A percentile compares a stretch with the other conserved stretches of the same genome.
Conservation (phyloP, 2,888 invertebrate species). For the Microplitis deprimator region DNA sequence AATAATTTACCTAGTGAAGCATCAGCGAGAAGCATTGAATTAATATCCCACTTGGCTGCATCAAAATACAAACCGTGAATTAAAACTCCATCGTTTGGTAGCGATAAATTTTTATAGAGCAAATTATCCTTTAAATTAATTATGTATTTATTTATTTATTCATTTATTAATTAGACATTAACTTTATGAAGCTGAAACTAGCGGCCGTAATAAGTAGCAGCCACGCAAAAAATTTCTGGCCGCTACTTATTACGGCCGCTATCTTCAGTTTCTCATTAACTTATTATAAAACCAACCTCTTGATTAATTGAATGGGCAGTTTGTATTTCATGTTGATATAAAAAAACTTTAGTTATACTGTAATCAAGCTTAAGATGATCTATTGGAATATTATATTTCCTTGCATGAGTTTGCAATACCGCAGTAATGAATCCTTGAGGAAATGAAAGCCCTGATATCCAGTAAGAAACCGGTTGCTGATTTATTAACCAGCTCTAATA, state of each 20-base stretch:
- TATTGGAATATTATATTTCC: constrained; percentile 88
- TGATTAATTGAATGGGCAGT: constrained; percentile 66
- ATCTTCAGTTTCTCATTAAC: too few relatives aligned
- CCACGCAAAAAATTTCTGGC: too few relatives aligned
- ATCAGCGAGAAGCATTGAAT: constrained; percentile 80
- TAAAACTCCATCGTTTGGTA: constrained; percentile 80
- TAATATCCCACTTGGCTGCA: constrained; percentile 88
- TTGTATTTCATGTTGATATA: constrained; percentile 81
- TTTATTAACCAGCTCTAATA: constrained; percentile 79
- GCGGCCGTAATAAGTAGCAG: too few relatives aligned
- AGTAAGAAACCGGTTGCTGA: constrained; percentile 85
- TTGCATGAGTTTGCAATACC: constrained; percentile 89
- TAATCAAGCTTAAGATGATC: constrained; percentile 90
- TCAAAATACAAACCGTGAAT: constrained; percentile 89
- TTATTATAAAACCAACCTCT: constrained; percentile 56
- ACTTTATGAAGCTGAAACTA: too few relatives aligned
- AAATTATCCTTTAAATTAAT: constrained; percentile 59
- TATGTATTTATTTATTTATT: background rate
- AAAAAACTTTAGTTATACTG: constrained; percentile 73
- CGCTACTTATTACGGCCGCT: too few relatives aligned
- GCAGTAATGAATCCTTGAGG: constrained; percentile 95
- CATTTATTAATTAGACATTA: constrained; percentile 36
- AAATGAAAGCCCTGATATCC: constrained; percentile 95
- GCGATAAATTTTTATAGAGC: constrained; percentile 74
- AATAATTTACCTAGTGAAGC: constrained; percentile 78